These are phyloP conservation scores for Malurus cyaneus DNA, from an alignment of 2,113 vertebrate genomes.

Conservation along the genomic window DNA sequence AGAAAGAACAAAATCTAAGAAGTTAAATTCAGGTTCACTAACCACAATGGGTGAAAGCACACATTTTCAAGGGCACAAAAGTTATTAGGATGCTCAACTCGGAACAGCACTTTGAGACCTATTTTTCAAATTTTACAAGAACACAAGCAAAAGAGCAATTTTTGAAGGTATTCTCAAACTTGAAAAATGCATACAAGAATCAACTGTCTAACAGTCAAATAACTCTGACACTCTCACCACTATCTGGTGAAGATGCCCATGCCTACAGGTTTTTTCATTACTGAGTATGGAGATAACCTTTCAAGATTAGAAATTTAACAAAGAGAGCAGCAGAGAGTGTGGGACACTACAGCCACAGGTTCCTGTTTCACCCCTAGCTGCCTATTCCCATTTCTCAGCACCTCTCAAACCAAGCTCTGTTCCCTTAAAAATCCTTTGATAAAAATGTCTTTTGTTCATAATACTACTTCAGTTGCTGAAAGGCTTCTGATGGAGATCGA, in stretches of 20 bases:
- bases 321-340: not conserved
- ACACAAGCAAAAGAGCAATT: not conserved
- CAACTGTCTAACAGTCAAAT: not conserved
- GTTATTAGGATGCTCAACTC: not conserved
- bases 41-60: fast-evolving
- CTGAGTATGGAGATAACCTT: not conserved
- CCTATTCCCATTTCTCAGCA: not conserved
- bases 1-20: not conserved
- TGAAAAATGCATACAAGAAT: not conserved
- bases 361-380: not conserved
- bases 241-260: not conserved
- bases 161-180: not conserved
- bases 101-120: not conserved
- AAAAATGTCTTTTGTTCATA: not conserved
- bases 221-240: not conserved
- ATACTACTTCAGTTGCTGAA: not conserved
- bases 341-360: not conserved
- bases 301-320: not conserved
- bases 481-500: not conserved
- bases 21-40: not conserved
- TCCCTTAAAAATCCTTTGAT: not conserved
- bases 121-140: not conserved
- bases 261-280: not conserved
- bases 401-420: not conserved
- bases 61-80: not conserved